phyloP scores from a whole-genome alignment of 2,888 invertebrate species.

The Papilio protenor region DNA sequence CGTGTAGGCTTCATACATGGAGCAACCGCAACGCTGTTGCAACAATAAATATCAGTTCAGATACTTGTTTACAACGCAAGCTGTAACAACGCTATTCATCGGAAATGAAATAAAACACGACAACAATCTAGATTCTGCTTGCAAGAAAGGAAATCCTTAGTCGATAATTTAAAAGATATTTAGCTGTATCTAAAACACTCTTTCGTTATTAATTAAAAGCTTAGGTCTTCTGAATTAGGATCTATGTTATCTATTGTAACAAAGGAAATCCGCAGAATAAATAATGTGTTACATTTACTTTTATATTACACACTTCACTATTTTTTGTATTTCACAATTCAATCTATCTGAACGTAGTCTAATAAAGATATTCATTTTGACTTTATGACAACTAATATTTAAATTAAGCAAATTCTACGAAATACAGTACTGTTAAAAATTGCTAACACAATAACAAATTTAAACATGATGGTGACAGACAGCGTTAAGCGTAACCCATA shows the following conservation, averaged over 20 bases:
- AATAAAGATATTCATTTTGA: background rate
- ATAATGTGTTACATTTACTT: background rate
- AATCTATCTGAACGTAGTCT: background rate
- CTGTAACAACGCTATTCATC: background rate
- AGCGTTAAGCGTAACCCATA: background rate
- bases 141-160: slow-evolving; percentile 7
- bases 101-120: slow-evolving; percentile 14
- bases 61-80: slow-evolving; percentile 18
- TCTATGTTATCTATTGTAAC: background rate
- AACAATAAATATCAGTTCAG: slow-evolving; percentile 40
- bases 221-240: background rate
- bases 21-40: slow-evolving; percentile 37
- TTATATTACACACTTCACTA: background rate
- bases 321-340: background rate
- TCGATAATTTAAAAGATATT: background rate
- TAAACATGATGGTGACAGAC: no score
- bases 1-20: slow-evolving; percentile 45
- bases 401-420: background rate
- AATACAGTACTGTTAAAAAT: background rate
- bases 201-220: background rate
- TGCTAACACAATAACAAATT: no score
- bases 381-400: background rate
- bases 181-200: background rate
- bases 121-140: background rate
- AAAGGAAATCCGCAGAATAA: slow-evolving; percentile 11